phyloP scores from a whole-genome alignment of 2,797 vertebrate genomes.

The Helicolenus hilgendorfi region DNA sequence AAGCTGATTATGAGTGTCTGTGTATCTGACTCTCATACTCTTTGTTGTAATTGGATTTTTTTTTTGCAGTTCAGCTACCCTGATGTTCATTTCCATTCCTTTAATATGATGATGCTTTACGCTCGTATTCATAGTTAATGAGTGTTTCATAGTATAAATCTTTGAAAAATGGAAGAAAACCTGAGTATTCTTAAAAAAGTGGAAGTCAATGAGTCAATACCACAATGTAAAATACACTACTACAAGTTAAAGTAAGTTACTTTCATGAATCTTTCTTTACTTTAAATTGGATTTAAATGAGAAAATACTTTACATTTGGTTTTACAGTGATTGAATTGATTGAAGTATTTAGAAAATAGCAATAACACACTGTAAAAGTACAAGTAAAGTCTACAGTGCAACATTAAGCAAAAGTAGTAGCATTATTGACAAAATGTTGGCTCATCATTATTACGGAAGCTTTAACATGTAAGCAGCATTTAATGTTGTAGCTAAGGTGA shows the following conservation, averaged over 20 bases:
- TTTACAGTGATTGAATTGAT: neutral
- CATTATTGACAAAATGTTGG: neutral
- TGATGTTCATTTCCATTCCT: conserved; percentile 34
- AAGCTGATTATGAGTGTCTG: conserved; percentile 63
- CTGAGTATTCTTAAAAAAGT: neutral
- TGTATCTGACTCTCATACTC: conserved; percentile 29
- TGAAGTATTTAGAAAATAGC: neutral
- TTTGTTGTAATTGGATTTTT: conserved; percentile 56
- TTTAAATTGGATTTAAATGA: neutral
- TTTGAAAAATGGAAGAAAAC: neutral
- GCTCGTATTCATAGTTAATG: neutral
- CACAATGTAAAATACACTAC: neutral
- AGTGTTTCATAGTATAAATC: neutral
- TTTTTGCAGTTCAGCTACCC: conserved; percentile 34
- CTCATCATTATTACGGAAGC: neutral
- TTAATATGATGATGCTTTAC: neutral
- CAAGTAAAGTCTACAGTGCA: neutral
- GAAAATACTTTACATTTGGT: neutral
- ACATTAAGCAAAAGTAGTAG: neutral
- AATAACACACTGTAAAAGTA: neutral
- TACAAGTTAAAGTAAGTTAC: neutral
- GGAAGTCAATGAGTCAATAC: neutral
- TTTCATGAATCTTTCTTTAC: neutral
- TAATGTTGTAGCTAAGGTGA: neutral
- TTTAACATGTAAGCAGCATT: neutral